A percentile compares a stretch with the other conserved stretches of the same genome.
phyloP scores from a whole-genome alignment of 2,888 invertebrate species.

The Tenthredo amoena region DNA sequence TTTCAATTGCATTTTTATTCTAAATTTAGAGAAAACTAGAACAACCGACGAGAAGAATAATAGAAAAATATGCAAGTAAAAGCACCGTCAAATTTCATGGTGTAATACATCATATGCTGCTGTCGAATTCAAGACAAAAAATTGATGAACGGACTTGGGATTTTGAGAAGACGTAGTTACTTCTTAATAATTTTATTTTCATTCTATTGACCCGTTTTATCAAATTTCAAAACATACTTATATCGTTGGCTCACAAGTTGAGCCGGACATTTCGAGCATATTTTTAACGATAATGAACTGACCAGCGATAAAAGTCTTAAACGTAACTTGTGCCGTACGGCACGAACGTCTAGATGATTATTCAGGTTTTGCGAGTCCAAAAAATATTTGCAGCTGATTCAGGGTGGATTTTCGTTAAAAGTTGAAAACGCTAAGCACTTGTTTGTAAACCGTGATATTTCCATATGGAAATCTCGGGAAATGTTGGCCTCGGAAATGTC shows the following conservation, averaged over 20 bases:
- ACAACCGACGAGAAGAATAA: not conserved
- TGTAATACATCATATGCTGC: not conserved
- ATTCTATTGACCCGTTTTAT: not conserved
- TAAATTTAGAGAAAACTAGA: not conserved
- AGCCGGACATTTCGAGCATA: no score
- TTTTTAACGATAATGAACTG: not conserved
- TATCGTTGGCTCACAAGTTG: not conserved
- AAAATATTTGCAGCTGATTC: not conserved
- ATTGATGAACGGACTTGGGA: not conserved
- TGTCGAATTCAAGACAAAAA: not conserved
- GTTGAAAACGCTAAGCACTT: slow-evolving; percentile 44
- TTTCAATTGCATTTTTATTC: not conserved
- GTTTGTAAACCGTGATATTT: slow-evolving; percentile 43
- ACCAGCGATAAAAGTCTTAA: not conserved
- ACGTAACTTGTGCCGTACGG: not conserved
- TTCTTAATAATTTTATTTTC: not conserved
- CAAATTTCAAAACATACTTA: not conserved
- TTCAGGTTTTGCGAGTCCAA: not conserved
- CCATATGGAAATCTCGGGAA: slow-evolving; percentile 40
- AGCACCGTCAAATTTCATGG: not conserved
- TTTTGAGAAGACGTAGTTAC: not conserved
- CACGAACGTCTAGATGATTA: slow-evolving; percentile 6
- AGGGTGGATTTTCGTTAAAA: not conserved
- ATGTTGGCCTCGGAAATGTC: slow-evolving; percentile 9
- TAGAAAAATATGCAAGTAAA: no score